phyloP scores from a whole-genome alignment of 2,888 invertebrate species.

The Heterodera filipjevi region DNA sequence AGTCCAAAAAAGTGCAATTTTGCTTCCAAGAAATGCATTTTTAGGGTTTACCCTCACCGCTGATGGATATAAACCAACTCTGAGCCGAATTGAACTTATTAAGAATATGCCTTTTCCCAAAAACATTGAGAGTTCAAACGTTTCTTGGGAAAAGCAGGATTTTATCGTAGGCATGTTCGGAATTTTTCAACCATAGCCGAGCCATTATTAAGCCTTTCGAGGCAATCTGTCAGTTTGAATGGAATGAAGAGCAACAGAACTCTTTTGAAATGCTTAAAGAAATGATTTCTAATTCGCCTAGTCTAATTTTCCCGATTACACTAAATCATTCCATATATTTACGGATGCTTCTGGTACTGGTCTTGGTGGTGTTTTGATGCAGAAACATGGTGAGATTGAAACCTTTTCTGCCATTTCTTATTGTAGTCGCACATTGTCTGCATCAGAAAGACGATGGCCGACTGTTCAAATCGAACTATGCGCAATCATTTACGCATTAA shows the following conservation, averaged over 20 bases:
- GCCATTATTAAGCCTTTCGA: slow-evolving; percentile 41
- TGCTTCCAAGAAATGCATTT: slow-evolving; percentile 6
- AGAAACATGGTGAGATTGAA: slow-evolving; percentile 3
- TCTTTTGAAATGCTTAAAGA: slow-evolving; percentile 38
- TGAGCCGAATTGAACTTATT: slow-evolving; percentile 6
- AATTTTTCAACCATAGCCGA: slow-evolving; percentile 38
- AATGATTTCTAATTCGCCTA: slow-evolving; percentile 3
- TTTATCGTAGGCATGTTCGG: slow-evolving; percentile 38
- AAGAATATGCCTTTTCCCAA: slow-evolving; percentile 27
- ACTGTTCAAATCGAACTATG: background rate
- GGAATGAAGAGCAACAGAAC: slow-evolving; percentile 38
- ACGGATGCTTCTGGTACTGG: slow-evolving; percentile 31
- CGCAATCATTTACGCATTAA: background rate
- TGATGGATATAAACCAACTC: slow-evolving; percentile 16
- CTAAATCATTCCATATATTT: slow-evolving; percentile 29
- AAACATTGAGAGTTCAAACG: slow-evolving; percentile 34
- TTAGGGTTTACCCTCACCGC: slow-evolving; percentile 14
- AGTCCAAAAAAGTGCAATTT: slow-evolving; percentile 27
- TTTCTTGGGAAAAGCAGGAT: slow-evolving; percentile 39
- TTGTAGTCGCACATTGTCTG: slow-evolving; percentile 18
- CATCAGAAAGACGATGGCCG: slow-evolving; percentile 1
- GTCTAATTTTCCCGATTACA: slow-evolving; percentile 29
- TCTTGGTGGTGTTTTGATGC: slow-evolving; percentile 31
- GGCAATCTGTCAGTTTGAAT: slow-evolving; percentile 36
- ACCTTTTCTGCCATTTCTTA: slow-evolving; percentile 28